Evolutionary conservation across 1,140 invertebrate species (phyloP), one percentile per base, ranked within the genome.

Genomic region (Capitella teleta): DNA sequence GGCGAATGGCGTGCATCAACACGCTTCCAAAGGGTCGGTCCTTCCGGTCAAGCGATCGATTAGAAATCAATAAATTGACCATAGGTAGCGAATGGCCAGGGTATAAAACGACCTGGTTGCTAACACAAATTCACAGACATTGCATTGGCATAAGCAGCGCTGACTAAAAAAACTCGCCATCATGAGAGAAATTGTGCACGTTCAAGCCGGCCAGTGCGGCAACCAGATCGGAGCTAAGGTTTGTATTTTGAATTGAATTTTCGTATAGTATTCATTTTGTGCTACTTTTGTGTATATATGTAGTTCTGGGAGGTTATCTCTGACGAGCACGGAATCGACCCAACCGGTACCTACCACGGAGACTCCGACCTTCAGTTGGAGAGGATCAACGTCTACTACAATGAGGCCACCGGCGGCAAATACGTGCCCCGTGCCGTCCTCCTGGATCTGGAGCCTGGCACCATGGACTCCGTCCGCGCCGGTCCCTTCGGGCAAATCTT

Each of bases 361-460:
- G 36, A 37, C 36, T 37, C 36, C 4, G 36, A 37, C 36, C 36
- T 37, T 37, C 36, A 37, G 36, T 56, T 77, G 24, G 76, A 77
- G 55, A 57, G 75, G 47, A 76, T 77, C 53, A 69, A 70, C 54
- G 75, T 76, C 12, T 76, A 76, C 52, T 76, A 74, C 58, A 77
- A 74, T 57, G 74, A 77, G 56, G 75, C 74, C 53, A 10, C 57
- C 62, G 75, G 51, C 62, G 85, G 85, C 49, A 92, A 91, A 73
- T 94, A 92, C 70, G 90, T 95, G 18, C 90, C 91, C 4, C 77
- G 91, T 55, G 86, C 89, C 48, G 81, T 94, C 50, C 77, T 94
- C 8, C 80, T 95, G 36, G 91, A 95, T 73, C 72, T 95, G 57
- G 91, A 95, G 67, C 90, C 91, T 10, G 90, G 89, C 53, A 93